These are phyloP conservation scores for Campylorhamphus procurvoides DNA, from an alignment of 2,113 vertebrate genomes.

Conservation along the genomic window DNA sequence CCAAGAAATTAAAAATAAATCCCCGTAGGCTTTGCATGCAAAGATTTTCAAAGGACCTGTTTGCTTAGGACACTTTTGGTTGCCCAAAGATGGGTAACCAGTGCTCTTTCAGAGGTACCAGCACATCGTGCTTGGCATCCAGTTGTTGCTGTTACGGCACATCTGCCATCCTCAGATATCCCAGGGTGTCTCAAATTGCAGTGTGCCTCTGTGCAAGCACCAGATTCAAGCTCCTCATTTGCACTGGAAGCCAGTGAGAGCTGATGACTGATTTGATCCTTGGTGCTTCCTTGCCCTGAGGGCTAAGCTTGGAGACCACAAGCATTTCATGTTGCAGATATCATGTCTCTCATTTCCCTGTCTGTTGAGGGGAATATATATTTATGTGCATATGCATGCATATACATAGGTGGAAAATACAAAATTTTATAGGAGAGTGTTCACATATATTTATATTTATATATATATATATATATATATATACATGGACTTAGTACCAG, in stretches of 20 bases:
- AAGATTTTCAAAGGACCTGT: neutral
- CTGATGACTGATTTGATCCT: neutral
- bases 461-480: neutral
- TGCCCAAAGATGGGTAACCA: neutral
- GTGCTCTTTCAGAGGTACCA: neutral
- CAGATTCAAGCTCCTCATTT: neutral
- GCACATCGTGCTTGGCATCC: neutral
- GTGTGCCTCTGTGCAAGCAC: neutral
- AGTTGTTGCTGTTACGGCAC: neutral
- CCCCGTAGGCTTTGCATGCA: neutral
- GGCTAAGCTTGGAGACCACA: neutral
- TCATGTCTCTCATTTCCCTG: neutral
- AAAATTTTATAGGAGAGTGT: neutral
- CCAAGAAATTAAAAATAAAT: slow-evolving; percentile 25
- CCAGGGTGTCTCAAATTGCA: neutral
- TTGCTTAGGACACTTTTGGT: neutral
- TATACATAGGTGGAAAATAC: neutral
- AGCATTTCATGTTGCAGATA: neutral
- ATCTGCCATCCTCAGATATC: neutral
- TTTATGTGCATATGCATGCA: neutral
- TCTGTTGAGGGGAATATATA: neutral
- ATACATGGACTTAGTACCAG: neutral
- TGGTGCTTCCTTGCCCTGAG: neutral
- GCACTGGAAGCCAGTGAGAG: neutral
- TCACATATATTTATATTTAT: neutral